Evolutionary conservation across 2,797 vertebrate genomes (phyloP).

Genomic region (Sebastes vulpes): DNA sequence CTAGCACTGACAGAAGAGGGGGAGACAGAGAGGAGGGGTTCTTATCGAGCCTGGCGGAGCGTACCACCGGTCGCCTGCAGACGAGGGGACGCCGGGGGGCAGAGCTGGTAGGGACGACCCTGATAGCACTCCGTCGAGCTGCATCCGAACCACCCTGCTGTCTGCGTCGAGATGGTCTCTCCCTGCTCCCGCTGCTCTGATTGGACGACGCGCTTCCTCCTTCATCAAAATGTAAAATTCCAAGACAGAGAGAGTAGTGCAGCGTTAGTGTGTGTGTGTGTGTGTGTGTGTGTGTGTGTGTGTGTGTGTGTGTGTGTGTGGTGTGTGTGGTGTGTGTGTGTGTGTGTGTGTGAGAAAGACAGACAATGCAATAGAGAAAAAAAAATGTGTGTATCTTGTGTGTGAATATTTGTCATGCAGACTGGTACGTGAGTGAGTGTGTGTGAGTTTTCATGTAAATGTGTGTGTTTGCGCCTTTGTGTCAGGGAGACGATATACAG

Average conservation of each 20-base stretch:
- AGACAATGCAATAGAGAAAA: constrained; percentile 64
- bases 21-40: constrained; percentile 82
- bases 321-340: not conserved
- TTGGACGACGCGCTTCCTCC: constrained; percentile 78
- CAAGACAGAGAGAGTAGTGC: constrained; percentile 84
- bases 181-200: constrained; percentile 66
- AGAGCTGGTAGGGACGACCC: constrained; percentile 20
- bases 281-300: constrained; percentile 2
- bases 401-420: constrained; percentile 57
- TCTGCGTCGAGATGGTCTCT: constrained; percentile 74
- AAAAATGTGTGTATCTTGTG: constrained; percentile 34
- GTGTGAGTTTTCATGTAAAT: constrained; percentile 44
- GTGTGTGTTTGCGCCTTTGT: constrained; percentile 75
- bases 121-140: not conserved
- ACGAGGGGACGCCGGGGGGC: constrained; percentile 53
- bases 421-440: constrained; percentile 14
- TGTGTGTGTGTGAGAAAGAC: constrained; percentile 43
- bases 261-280: constrained; percentile 50
- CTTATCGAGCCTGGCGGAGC: constrained; percentile 77
- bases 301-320: not conserved
- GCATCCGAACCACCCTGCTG: constrained; percentile 59
- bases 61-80: constrained; percentile 61
- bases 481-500: constrained; percentile 75
- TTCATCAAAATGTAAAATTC: constrained; percentile 88
- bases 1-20: constrained; percentile 83